Conservation (phyloP, 1,140 invertebrate species). For the Papilio machaon region DNA sequence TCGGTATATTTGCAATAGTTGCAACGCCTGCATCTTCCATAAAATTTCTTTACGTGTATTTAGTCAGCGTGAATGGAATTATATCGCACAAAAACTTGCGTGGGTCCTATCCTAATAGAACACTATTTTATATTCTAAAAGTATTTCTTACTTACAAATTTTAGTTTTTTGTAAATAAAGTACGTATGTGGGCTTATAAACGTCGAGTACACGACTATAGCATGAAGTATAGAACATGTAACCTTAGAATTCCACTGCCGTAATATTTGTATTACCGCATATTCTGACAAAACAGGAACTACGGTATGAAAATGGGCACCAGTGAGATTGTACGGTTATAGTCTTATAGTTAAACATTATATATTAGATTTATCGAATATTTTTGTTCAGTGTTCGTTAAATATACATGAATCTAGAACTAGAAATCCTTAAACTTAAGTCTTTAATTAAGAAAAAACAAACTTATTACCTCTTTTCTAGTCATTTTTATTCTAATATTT, state of each 20-base stretch:
- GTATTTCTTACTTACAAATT: neutral
- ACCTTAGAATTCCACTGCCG: no score
- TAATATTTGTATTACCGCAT: no score
- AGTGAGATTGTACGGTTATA: no score
- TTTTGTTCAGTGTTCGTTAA: neutral
- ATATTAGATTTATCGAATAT: neutral
- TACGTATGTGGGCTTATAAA: neutral
- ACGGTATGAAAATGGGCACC: no score
- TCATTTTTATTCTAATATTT: neutral
- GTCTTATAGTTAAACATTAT: no score
- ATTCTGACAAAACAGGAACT: no score
- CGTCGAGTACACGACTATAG: neutral
- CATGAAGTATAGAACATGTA: neutral
- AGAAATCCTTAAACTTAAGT: neutral
- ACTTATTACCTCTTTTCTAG: slow-evolving; percentile 5
- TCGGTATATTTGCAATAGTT: neutral
- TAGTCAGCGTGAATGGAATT: no score
- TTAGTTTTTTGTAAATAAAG: neutral
- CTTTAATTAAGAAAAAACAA: neutral
- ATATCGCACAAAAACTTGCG: no score
- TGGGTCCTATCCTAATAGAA: neutral
- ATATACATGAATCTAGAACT: neutral
- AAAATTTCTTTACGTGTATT: no score
- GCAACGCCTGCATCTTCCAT: neutral
- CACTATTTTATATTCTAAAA: neutral